Evolutionary conservation across 2,113 vertebrate species (phyloP).

Genomic region (Zosterops japonicus): DNA sequence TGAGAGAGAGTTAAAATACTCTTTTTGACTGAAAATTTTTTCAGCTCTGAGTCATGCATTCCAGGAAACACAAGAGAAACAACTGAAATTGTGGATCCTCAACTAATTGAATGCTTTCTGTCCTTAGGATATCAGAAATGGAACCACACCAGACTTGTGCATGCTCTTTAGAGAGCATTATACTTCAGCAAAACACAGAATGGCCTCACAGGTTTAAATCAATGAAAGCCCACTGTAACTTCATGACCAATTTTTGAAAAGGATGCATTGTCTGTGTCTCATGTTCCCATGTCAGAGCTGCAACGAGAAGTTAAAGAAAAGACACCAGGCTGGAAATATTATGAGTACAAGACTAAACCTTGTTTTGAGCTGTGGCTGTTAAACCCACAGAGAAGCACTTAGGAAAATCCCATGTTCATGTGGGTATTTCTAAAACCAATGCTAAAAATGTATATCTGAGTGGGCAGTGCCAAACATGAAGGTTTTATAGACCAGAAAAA

Average conservation of each 20-base stretch:
- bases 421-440: background rate
- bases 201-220: background rate
- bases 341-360: background rate
- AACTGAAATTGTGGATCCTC: background rate
- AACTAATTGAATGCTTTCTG: background rate
- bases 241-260: background rate
- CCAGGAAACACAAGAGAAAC: background rate
- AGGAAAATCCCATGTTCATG: background rate
- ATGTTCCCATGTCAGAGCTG: background rate
- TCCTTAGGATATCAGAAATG: background rate
- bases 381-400: background rate
- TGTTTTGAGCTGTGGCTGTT: background rate
- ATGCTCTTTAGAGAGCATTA: background rate
- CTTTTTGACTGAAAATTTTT: background rate
- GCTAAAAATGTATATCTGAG: background rate
- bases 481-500: background rate
- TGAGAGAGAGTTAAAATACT: background rate
- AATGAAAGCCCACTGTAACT: background rate
- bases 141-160: background rate
- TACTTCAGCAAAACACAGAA: background rate
- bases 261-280: background rate
- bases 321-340: background rate
- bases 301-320: background rate
- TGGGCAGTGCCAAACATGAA: background rate
- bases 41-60: constrained; percentile 21